These are phyloP conservation scores for Zaprionus kolodkinae DNA, from an alignment of 1,140 invertebrate species.

Conservation along the genomic window DNA sequence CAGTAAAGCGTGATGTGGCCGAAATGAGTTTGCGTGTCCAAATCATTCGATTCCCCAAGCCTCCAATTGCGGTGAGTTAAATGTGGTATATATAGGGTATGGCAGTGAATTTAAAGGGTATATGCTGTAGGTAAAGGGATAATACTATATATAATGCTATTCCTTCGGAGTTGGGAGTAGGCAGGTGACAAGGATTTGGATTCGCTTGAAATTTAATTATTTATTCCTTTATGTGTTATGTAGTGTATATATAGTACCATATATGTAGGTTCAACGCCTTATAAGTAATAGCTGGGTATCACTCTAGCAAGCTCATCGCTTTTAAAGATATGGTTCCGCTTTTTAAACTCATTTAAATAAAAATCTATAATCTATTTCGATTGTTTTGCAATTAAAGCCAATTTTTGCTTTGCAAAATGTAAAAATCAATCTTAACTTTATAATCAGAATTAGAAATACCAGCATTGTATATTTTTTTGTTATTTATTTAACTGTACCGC, in stretches of 20 bases:
- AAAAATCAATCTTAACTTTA: too few species aligned
- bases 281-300: too few species aligned
- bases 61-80: conserved; percentile 58
- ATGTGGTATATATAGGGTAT: background rate
- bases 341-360: background rate
- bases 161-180: too few species aligned
- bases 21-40: conserved; percentile 55
- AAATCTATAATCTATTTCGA: background rate
- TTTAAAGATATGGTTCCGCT: background rate
- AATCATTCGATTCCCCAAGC: conserved; percentile 48
- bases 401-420: background rate
- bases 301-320: background rate
- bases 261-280: too few species aligned
- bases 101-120: too few species aligned
- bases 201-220: too few species aligned
- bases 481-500: background rate
- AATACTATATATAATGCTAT: too few species aligned
- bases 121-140: too few species aligned
- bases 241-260: too few species aligned
- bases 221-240: too few species aligned
- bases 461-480: background rate
- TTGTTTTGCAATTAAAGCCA: background rate
- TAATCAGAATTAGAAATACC: too few species aligned
- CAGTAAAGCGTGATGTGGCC: conserved; percentile 69
- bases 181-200: too few species aligned